phyloP scores from a whole-genome alignment of 2,888 invertebrate species.

The Gastrophysa polygoni region DNA sequence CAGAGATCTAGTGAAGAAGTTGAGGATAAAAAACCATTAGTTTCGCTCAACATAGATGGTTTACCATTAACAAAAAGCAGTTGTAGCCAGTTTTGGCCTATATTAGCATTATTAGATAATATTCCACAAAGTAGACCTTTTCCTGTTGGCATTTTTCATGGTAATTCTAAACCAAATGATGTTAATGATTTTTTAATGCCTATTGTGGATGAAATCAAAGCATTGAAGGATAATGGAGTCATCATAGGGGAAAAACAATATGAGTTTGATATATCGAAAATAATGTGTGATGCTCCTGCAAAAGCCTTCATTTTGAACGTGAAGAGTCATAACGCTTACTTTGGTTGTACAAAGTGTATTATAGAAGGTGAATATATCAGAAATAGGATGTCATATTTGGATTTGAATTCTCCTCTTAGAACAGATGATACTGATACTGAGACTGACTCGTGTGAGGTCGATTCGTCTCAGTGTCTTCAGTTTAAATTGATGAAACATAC shows the following conservation, averaged over 20 bases:
- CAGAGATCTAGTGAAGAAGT: background rate
- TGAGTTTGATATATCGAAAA: slow-evolving; percentile 14
- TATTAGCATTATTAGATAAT: slow-evolving; percentile 23
- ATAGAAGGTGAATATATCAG: slow-evolving; percentile 31
- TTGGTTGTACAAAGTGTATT: slow-evolving; percentile 39
- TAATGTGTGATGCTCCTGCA: slow-evolving; percentile 43
- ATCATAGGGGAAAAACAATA: background rate
- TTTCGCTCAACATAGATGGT: slow-evolving; percentile 37
- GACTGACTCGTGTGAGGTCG: background rate
- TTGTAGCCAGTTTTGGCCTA: slow-evolving; percentile 39
- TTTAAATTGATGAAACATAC: slow-evolving; percentile 3
- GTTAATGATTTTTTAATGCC: slow-evolving; percentile 30
- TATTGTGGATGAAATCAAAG: slow-evolving; percentile 30
- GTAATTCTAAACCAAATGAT: slow-evolving; percentile 31
- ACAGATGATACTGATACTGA: slow-evolving; percentile 18
- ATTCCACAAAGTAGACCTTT: slow-evolving; percentile 9
- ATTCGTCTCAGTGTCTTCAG: slow-evolving; percentile 1
- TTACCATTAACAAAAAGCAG: slow-evolving; percentile 36
- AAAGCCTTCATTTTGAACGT: slow-evolving; percentile 35
- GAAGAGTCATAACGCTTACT: slow-evolving; percentile 40
- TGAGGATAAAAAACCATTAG: slow-evolving; percentile 8
- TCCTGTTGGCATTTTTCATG: slow-evolving; percentile 25
- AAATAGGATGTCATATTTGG: slow-evolving; percentile 16
- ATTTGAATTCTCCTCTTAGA: slow-evolving; percentile 9
- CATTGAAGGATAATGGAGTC: slow-evolving; percentile 2